These are phyloP conservation scores for Megaceryle alcyon DNA, from an alignment of 2,797 vertebrate genomes.

Conservation along the genomic window DNA sequence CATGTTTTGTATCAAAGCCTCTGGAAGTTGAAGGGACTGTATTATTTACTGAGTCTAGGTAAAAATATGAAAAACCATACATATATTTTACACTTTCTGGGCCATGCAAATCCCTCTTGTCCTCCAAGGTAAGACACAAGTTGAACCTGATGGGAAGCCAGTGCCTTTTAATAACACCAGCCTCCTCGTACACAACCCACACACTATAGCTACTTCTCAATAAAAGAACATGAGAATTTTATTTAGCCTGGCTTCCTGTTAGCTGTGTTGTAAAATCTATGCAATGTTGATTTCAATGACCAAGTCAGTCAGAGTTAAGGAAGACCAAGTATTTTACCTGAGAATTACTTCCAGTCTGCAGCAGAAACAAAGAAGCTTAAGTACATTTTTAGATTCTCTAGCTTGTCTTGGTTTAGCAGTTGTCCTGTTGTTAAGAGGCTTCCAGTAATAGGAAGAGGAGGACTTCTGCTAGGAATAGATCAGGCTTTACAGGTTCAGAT, in stretches of 20 bases:
- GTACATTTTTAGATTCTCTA: not conserved
- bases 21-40: not conserved
- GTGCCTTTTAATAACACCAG: not conserved
- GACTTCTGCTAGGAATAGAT: not conserved
- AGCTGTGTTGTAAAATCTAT: not conserved
- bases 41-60: not conserved
- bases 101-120: not conserved
- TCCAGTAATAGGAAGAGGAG: not conserved
- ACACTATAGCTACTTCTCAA: not conserved
- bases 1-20: not conserved
- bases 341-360: not conserved
- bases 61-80: not conserved
- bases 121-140: not conserved
- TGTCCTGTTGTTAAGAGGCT: not conserved
- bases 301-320: not conserved
- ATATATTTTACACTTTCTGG: not conserved
- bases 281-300: not conserved
- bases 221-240: not conserved
- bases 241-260: not conserved
- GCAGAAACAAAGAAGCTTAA: not conserved
- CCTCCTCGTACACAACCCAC: not conserved
- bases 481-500: not conserved
- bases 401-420: not conserved
- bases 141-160: not conserved
- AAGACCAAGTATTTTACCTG: not conserved